phyloP scores from a whole-genome alignment of 2,888 invertebrate species.

The Labia minor region DNA sequence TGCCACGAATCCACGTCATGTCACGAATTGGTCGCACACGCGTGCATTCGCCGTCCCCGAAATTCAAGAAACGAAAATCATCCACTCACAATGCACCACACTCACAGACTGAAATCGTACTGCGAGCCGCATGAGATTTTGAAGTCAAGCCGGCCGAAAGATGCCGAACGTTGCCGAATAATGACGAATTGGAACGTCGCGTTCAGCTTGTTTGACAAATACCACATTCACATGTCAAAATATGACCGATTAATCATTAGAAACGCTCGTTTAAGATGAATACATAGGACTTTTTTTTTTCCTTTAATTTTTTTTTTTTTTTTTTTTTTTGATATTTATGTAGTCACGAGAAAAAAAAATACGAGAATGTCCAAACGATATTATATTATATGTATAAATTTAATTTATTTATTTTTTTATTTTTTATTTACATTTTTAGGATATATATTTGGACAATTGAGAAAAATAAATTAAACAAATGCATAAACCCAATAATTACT shows the following conservation, averaged over 20 bases:
- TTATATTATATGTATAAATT: too few species aligned
- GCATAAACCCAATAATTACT: too few species aligned
- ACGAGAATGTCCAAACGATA: too few species aligned
- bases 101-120: background rate
- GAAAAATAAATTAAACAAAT: too few species aligned
- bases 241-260: constrained; percentile 8
- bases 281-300: background rate
- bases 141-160: background rate
- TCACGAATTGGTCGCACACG: background rate
- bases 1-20: background rate
- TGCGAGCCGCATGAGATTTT: background rate
- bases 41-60: background rate
- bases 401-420: too few species aligned
- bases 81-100: background rate
- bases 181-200: background rate
- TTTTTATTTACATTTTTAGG: too few species aligned
- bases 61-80: background rate
- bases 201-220: constrained; percentile 1
- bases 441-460: too few species aligned
- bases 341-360: too few species aligned
- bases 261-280: background rate
- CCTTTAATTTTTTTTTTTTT: background rate
- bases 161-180: background rate
- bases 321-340: too few species aligned
- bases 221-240: constrained; percentile 13